Conservation (phyloP, 2,113 vertebrate species). For the Aix galericulata region DNA sequence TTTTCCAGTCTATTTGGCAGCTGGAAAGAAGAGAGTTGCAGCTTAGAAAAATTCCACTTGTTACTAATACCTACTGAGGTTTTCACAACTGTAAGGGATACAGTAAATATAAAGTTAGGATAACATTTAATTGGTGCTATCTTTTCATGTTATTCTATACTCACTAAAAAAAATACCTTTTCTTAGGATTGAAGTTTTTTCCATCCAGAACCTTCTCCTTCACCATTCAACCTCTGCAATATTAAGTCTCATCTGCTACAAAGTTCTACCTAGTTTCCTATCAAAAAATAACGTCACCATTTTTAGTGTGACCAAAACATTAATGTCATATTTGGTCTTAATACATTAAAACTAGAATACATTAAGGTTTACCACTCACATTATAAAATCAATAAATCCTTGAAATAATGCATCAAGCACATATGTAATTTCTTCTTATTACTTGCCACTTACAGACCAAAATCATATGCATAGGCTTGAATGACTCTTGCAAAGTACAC, state of each 20-base stretch:
- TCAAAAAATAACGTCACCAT: background rate
- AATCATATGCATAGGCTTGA: background rate
- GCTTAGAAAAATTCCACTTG: background rate
- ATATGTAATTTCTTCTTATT: background rate
- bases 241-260: background rate
- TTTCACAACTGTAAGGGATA: background rate
- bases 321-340: background rate
- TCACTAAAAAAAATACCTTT: background rate
- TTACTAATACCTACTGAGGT: background rate
- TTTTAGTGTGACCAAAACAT: background rate
- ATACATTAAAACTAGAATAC: background rate
- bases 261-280: background rate
- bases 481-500: background rate
- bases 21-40: slow-evolving; percentile 64
- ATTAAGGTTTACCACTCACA: background rate
- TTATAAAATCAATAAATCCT: background rate
- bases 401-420: background rate
- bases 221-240: background rate
- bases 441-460: background rate
- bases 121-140: background rate
- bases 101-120: background rate
- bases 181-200: background rate
- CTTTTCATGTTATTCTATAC: background rate
- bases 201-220: background rate
- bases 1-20: slow-evolving; percentile 97